Conservation (phyloP, 2,113 vertebrate genomes). For the Paradoxurus hermaphroditus region DNA sequence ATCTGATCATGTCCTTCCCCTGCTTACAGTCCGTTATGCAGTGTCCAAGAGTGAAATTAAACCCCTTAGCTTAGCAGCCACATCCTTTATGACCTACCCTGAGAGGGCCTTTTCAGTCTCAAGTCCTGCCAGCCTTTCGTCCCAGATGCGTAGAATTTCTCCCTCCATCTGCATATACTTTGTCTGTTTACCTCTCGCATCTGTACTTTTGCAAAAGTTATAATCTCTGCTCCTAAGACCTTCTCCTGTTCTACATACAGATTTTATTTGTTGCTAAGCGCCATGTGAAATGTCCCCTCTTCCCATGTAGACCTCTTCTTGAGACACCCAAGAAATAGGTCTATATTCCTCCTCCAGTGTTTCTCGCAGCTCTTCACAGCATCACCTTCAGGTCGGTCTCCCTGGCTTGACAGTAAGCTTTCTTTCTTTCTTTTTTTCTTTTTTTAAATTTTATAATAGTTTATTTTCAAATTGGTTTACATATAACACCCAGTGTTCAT, state of each 20-base stretch:
- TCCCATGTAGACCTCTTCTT: neutral
- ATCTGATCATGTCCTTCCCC: neutral
- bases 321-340: neutral
- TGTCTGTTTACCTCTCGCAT: neutral
- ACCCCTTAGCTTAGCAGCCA: neutral
- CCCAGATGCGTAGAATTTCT: neutral
- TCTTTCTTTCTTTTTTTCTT: neutral
- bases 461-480: no score
- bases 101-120: neutral
- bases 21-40: neutral
- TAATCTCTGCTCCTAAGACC: neutral
- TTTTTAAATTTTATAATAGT: no score
- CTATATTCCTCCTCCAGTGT: accelerated
- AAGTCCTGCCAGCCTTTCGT: neutral
- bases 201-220: neutral
- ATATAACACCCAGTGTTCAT: no score
- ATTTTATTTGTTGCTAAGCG: neutral
- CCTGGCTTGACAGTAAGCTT: neutral
- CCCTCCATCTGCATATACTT: neutral
- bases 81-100: neutral
- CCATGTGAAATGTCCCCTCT: neutral
- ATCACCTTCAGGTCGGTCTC: neutral
- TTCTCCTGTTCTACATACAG: neutral
- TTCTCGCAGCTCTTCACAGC: neutral
- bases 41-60: neutral